Conservation (phyloP, 2,888 invertebrate species). For the Euspilapteryx auroguttella region DNA sequence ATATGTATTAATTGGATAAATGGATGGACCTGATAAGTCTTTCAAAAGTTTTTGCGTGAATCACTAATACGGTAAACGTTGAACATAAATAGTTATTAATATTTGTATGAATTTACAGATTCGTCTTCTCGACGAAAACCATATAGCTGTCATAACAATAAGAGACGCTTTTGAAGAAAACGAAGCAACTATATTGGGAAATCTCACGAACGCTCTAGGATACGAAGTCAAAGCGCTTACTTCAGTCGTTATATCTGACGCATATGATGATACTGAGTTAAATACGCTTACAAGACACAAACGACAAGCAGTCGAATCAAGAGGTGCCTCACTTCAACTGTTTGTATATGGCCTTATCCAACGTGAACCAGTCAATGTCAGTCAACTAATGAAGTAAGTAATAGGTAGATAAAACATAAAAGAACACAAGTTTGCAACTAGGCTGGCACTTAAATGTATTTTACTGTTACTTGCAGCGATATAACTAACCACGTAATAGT, state of each 20-base stretch:
- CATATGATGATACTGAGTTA: conserved; percentile 8
- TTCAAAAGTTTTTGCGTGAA: no score
- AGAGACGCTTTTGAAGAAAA: conserved; percentile 37
- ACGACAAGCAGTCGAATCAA: conserved; percentile 11
- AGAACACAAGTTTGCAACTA: neutral
- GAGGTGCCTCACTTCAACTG: conserved; percentile 25
- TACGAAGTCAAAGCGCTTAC: conserved; percentile 39
- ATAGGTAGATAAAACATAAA: no score
- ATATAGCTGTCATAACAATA: conserved; percentile 41
- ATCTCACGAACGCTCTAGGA: conserved; percentile 26
- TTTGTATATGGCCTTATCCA: conserved; percentile 35
- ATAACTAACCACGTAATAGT: conserved; percentile 21
- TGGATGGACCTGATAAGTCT: no score
- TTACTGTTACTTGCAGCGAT: conserved; percentile 23
- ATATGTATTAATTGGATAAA: no score
- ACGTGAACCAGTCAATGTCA: conserved; percentile 26
- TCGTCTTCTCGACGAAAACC: conserved; percentile 9
- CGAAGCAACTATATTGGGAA: conserved; percentile 20
- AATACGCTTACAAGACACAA: conserved; percentile 12
- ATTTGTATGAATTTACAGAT: neutral
- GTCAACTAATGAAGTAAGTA: conserved; percentile 24
- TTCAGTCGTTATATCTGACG: conserved; percentile 29
- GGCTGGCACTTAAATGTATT: neutral
- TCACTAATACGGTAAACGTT: no score
- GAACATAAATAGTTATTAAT: no score